These are phyloP conservation scores for Leptestheria dahalacensis DNA, from an alignment of 1,140 invertebrate species.

Conservation along the genomic window DNA sequence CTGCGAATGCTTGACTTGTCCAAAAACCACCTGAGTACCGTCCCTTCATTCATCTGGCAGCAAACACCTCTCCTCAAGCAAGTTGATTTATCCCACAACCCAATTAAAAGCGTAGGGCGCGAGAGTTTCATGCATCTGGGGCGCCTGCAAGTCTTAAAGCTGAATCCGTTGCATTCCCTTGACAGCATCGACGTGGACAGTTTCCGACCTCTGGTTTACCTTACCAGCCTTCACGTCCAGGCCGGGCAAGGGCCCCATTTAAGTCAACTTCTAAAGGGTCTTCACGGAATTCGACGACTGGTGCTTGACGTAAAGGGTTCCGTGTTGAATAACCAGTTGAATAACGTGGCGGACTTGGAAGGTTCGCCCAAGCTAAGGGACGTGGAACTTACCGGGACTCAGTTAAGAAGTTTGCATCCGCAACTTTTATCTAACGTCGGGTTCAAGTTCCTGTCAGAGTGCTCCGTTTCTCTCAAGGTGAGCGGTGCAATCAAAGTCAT, in stretches of 20 bases:
- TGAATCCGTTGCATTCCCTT: conserved; percentile 26
- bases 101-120: conserved; percentile 42
- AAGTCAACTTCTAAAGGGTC: conserved; percentile 14
- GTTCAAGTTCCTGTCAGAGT: conserved; percentile 20
- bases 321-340: conserved; percentile 48
- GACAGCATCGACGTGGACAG: conserved; percentile 42
- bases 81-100: conserved; percentile 46
- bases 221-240: conserved; percentile 37
- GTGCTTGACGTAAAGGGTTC: conserved; percentile 38
- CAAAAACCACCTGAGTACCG: conserved; percentile 44
- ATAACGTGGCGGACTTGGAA: conserved; percentile 28
- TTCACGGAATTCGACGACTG: conserved; percentile 20
- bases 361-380: conserved; percentile 48
- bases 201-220: conserved; percentile 34
- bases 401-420: conserved; percentile 30
- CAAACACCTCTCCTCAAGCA: conserved; percentile 39
- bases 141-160: conserved; percentile 31
- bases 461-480: conserved; percentile 21
- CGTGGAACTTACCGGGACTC: conserved; percentile 56
- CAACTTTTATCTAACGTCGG: conserved; percentile 20
- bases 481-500: neutral
- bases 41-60: conserved; percentile 44
- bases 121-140: conserved; percentile 32
- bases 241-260: conserved; percentile 8
- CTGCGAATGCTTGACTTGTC: conserved; percentile 47